These are phyloP conservation scores for Umimayanthus kanabou DNA, from an alignment of 92 coral and sea anemone species.

Conservation along the genomic window DNA sequence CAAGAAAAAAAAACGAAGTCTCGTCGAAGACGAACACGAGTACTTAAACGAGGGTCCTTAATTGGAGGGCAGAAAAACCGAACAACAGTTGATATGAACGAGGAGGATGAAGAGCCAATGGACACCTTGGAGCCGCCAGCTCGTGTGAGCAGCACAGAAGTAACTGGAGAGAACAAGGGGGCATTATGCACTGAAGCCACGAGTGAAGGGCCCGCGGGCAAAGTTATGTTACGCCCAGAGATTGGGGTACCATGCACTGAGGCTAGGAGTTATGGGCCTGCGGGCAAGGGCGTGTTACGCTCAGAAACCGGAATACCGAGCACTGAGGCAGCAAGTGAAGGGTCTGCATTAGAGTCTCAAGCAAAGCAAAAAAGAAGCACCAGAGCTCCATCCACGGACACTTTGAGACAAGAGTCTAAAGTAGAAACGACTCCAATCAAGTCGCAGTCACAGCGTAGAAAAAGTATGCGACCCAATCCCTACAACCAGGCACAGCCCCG, in stretches of 20 bases:
- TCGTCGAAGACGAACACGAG: conserved; percentile 8
- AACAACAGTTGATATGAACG: not conserved
- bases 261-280: not conserved
- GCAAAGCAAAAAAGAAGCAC: not conserved
- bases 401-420: not conserved
- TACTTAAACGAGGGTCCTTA: not conserved
- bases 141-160: not conserved
- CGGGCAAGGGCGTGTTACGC: not conserved
- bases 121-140: conserved; percentile 3
- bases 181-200: no score
- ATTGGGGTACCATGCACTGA: not conserved
- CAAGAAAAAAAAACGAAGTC: not conserved
- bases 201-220: not conserved
- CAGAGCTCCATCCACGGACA: not conserved
- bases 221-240: not conserved
- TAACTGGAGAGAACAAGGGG: not conserved
- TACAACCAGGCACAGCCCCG: conserved; percentile 21
- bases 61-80: not conserved
- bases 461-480: conserved; percentile 29
- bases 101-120: conserved; percentile 10
- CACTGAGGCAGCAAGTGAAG: not conserved
- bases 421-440: not conserved
- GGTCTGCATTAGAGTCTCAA: not conserved
- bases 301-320: not conserved
- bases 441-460: conserved; percentile 2